Conservation (phyloP, 2,113 vertebrate genomes). For the Leptocoma aspasia region DNA sequence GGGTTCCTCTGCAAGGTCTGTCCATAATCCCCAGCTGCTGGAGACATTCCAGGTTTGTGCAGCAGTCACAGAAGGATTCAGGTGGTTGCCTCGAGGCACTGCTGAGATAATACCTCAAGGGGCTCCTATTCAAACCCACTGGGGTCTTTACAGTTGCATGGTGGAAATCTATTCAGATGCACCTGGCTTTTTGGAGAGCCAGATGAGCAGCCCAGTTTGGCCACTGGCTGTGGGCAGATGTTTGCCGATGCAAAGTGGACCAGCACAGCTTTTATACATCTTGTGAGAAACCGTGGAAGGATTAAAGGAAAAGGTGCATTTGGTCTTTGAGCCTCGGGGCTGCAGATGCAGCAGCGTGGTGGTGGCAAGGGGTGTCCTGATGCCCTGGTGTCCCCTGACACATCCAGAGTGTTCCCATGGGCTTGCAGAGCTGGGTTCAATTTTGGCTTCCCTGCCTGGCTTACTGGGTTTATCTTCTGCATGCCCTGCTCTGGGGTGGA, state of each 20-base stretch:
- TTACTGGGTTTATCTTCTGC: not conserved
- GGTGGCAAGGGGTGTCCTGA: not conserved
- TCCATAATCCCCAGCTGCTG: not conserved
- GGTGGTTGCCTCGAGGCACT: conserved; percentile 48
- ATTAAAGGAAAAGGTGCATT: not conserved
- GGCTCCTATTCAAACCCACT: conserved; percentile 19
- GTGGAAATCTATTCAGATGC: not conserved
- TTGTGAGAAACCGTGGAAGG: not conserved
- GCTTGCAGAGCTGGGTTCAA: not conserved
- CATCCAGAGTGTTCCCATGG: not conserved
- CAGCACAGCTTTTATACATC: not conserved
- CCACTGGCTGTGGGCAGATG: not conserved
- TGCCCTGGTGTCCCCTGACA: not conserved
- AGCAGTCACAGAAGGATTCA: conserved; percentile 29
- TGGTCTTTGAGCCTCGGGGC: accelerated
- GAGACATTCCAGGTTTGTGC: not conserved
- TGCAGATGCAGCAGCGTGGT: not conserved
- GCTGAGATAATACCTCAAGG: conserved; percentile 51
- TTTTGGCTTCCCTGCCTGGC: not conserved
- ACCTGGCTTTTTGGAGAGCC: not conserved
- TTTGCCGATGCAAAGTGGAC: not conserved
- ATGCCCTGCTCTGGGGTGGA: not conserved
- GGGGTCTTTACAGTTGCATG: not conserved
- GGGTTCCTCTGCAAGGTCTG: not conserved
- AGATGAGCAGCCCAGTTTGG: not conserved